Base-by-base conservation (phyloP, 2,888 invertebrate species). In the Parnassius orleans region DNA sequence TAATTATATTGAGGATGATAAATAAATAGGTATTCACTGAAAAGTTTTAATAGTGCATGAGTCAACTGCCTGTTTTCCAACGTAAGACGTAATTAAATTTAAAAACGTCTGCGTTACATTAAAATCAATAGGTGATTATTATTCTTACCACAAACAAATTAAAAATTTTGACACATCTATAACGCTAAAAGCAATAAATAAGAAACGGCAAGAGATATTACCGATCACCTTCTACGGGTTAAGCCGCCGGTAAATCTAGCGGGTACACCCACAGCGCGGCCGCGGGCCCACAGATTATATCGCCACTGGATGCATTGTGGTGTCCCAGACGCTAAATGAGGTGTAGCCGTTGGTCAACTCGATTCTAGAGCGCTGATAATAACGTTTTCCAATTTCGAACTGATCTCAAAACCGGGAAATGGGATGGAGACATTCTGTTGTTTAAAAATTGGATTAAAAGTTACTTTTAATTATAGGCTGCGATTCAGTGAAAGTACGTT, bases 151-250 rank as follows among this genome's bases (percentile, higher is more conserved):
- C 33, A 12, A 50, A 54, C n/a, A 53, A 57, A 62, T 57, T 57
- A 58, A 12, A 57, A 54, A 50, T 57, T 57, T 53, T 62, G 62
- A 62, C 62, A 54, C 54, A 62, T 62, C 53, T 57, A 57, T 62
- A 62, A 53, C 60, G 62, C 10, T 53, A 33, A 57, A 50, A 53
- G 62, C 61, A 57, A 65, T 64, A 64, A 61, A 61, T 61, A 63
- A 59, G 58, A 58, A 58, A 59, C 54, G 46, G 46, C 51, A 52
- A 63, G 75, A 75, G 75, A 78, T 74, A 76, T 83, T 82, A 86
- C 86, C 83, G 87, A 86, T 86, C 83, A 85, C 84, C 83, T 79
- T 81, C 79, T 84, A 80, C 80, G 80, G 84, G 78, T 78, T 77
- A 83, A 83, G 78, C 77, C 79, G 80, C 78, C 81, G 79, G 84